A percentile compares a stretch with the other conserved stretches of the same genome.
Conservation (phyloP, 2,113 vertebrate species). For the Chaetodon trifascialis region DNA sequence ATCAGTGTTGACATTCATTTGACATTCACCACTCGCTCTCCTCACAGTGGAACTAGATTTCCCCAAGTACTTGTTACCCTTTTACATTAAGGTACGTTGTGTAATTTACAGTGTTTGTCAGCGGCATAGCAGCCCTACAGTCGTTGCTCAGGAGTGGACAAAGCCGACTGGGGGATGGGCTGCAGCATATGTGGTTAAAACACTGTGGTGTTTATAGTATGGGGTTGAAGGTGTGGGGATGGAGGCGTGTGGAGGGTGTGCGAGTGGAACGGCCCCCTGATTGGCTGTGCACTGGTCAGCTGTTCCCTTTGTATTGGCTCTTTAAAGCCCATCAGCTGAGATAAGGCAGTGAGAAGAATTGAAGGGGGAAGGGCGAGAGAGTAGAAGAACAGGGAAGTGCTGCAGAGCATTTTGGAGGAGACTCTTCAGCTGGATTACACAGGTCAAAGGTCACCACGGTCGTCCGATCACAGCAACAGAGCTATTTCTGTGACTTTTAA, state of each 20-base stretch:
- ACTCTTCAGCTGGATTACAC: slow-evolving; percentile 2
- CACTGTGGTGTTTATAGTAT: slow-evolving; percentile 23
- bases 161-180: neutral
- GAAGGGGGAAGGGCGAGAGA: neutral
- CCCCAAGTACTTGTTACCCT: neutral
- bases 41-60: neutral
- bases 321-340: slow-evolving; percentile 18
- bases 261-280: slow-evolving; percentile 53
- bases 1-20: neutral
- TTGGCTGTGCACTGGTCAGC: slow-evolving; percentile 60
- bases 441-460: slow-evolving; percentile 4
- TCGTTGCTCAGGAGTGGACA: neutral
- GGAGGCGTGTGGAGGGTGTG: slow-evolving; percentile 67
- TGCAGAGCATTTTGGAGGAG: neutral
- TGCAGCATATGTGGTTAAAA: neutral
- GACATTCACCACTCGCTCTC: neutral
- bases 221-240: slow-evolving; percentile 20
- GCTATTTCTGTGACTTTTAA: neutral
- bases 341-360: neutral
- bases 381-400: neutral
- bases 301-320: slow-evolving; percentile 25
- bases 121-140: neutral
- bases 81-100: neutral
- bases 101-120: neutral
- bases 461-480: neutral